Base-by-base conservation (phyloP, 23 tunicate species). In the Trididemnum miniatum region DNA sequence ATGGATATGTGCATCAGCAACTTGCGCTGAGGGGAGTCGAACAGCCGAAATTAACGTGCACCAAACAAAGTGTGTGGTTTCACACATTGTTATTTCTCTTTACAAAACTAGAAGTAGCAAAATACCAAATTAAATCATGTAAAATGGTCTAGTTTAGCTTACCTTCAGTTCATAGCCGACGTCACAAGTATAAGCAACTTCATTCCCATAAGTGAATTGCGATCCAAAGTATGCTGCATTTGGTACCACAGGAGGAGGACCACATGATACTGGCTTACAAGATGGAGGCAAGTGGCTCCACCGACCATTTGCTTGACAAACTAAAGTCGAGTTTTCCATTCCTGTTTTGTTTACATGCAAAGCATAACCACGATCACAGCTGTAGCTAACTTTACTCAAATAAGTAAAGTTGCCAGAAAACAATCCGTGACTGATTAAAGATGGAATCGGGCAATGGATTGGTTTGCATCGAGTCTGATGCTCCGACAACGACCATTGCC, bases 121-220 rank as follows among this genome's bases (percentile, higher is more conserved):
- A n/a, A n/a, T n/a, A n/a, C n/a, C n/a, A n/a, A n/a, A n/a, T n/a
- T n/a, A n/a, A n/a, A n/a, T n/a, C n/a, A n/a, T n/a, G n/a, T n/a
- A n/a, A n/a, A n/a, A n/a, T n/a, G n/a, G n/a, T n/a, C n/a, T n/a
- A n/a, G n/a, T n/a, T n/a, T 32, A 32, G n/a, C 37, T 38, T 67
- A 88, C 93, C 87, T 77, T 18, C 84, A 93, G 52, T 77, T 93
- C 98, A 76, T 93, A 76, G 9, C 98, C 98, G 31, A 71, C 69
- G 72, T 93, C 80, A 59, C 98, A 93, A 20, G 36, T 1, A 63
- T 93, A 93, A 23, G 31, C 35, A 51, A 93, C 93, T 88, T 88
- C 81, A 50, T 67, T 82, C 37, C 98, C 87, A 73, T 52, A 93
- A 2, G 80, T 65, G 38, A 65, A 81, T 34, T 2, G 33, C 31